Evolutionary conservation across 2,113 vertebrate genomes (phyloP).

Genomic region (Danio rerio): DNA sequence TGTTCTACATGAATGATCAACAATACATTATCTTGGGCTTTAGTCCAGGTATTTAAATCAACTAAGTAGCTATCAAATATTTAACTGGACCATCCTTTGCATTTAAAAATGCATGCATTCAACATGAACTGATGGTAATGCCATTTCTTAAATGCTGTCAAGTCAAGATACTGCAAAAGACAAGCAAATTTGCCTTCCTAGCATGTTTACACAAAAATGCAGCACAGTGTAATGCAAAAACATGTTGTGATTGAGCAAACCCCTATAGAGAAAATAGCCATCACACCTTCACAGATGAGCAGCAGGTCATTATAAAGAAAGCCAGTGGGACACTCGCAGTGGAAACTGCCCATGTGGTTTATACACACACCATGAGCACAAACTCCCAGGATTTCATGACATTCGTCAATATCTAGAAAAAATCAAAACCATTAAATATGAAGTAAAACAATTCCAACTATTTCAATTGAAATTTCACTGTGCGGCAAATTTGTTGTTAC

Average conservation of each 20-base stretch:
- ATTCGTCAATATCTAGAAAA: constrained; percentile 86
- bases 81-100: too few relatives aligned
- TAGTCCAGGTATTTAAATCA: too few relatives aligned
- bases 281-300: constrained; percentile 86
- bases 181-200: too few relatives aligned
- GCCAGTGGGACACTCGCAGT: constrained; percentile 86
- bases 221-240: too few relatives aligned
- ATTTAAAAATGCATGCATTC: too few relatives aligned
- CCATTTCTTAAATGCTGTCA: too few relatives aligned
- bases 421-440: background rate
- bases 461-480: background rate
- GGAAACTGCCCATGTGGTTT: constrained; percentile 88
- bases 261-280: background rate
- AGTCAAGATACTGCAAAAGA: too few relatives aligned
- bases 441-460: background rate
- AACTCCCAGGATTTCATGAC: constrained; percentile 85
- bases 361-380: constrained; percentile 87
- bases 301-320: constrained; percentile 87
- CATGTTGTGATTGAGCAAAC: background rate
- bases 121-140: too few relatives aligned
- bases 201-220: too few relatives aligned
- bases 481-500: constrained; percentile 68
- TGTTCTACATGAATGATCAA: too few relatives aligned
- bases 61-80: too few relatives aligned
- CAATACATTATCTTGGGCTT: too few relatives aligned